Base-by-base conservation (phyloP, 2,888 invertebrate species). In the Perithous albicinctus region DNA sequence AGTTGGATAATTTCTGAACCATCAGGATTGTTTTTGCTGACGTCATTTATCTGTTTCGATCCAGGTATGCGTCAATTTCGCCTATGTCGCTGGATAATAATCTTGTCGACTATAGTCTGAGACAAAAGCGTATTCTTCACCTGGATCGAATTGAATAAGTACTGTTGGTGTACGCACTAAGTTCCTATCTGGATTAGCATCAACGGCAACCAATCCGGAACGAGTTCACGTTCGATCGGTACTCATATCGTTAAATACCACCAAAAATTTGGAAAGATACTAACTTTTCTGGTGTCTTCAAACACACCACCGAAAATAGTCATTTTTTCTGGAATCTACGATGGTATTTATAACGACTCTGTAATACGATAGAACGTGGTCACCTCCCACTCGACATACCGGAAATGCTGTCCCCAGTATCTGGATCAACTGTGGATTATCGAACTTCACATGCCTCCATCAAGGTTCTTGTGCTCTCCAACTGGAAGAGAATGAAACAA, bases 81-180 rank as follows among this genome's bases (percentile, higher is more conserved):
- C 18, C 10, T 20, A 29, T 26, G 56, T 54, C 56, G 56, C 56
- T 38, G 54, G 70, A 70, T 48, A 12, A 41, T 26, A 20, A 70
- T 43, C 70, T 29, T 8, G 56, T 26, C 18, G 70, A 56, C 29
- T 35, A 41, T 23, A 18, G 26, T 2, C 8, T 41, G 56, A 70
- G 41, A 70, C 20, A n/a, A 10, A 5, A 15, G 56, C 70, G 38
- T 29, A 4, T 56, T 70, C 70, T 70, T 56, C 70, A 70, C 26
- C 56, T 41, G 41, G 43, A 56, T 10, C 15, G 18, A 70, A 56
- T 18, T 29, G 26, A 41, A 54, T 38, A 38, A 69, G 26, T 26
- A 23, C 20, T 7, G 23, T 26, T 18, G 5, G 67, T n/a, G 32
- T n/a, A 2, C 35, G 51, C 29, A n/a, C 32, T 18, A 15, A 20